These are phyloP conservation scores for Vireo altiloquus DNA, from an alignment of 2,113 vertebrate genomes.

Conservation along the genomic window DNA sequence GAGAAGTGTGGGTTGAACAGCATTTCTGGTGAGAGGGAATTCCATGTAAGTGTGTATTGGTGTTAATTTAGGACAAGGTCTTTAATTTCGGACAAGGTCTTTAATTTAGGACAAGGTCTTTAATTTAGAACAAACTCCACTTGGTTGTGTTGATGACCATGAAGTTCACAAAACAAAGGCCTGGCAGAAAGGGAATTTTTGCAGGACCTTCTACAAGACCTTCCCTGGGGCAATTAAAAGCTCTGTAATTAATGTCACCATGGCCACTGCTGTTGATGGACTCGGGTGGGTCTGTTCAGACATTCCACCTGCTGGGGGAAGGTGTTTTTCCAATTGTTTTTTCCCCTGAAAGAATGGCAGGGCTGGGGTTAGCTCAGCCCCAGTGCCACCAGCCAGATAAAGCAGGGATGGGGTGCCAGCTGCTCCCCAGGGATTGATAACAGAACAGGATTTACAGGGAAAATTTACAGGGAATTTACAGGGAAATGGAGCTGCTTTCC, in stretches of 20 bases:
- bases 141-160: neutral
- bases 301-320: neutral
- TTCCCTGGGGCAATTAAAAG: neutral
- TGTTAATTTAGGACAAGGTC: neutral
- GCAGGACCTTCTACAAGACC: neutral
- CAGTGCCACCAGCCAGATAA: slow-evolving; percentile 17
- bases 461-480: too few species aligned
- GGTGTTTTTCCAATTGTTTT: neutral
- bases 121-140: neutral
- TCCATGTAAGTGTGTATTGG: neutral
- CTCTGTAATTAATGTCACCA: neutral
- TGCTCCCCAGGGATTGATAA: slow-evolving; percentile 38
- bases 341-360: neutral
- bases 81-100: neutral
- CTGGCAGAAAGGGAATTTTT: neutral
- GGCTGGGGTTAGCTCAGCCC: slow-evolving; percentile 1
- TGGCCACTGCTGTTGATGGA: neutral
- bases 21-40: neutral
- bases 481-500: slow-evolving; percentile 26
- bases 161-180: neutral
- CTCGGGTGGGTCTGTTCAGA: neutral
- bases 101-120: neutral
- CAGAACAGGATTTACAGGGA: slow-evolving; percentile 14
- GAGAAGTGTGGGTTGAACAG: neutral
- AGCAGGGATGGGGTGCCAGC: slow-evolving; percentile 28